phyloP scores from a whole-genome alignment of 64 coral and sea anemone species.

The Montipora sp. region DNA sequence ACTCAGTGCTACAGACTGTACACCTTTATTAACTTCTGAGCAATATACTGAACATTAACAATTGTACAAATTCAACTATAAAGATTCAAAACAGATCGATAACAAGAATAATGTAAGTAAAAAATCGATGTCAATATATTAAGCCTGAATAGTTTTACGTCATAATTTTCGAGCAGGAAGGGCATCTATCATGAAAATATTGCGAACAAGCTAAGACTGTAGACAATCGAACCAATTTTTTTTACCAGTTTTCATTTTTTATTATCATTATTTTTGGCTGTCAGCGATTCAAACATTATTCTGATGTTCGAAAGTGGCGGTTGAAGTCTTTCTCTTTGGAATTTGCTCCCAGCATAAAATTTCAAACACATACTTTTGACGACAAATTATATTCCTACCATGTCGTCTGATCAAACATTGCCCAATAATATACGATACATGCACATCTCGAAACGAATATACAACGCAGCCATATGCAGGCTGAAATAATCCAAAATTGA shows the following conservation, averaged over 20 bases:
- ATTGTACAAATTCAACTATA: too few species aligned
- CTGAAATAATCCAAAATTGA: neutral
- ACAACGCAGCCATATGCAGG: neutral
- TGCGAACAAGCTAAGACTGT: too few species aligned
- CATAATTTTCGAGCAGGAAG: neutral
- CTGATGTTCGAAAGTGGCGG: neutral
- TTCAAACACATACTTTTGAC: neutral
- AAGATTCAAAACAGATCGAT: too few species aligned
- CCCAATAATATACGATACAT: neutral
- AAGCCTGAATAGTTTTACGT: neutral
- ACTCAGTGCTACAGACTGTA: too few species aligned
- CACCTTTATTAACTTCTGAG: too few species aligned
- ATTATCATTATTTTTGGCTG: neutral
- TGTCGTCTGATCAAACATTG: neutral
- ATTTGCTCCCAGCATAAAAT: neutral
- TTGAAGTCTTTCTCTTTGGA: neutral
- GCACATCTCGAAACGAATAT: neutral
- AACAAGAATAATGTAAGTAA: neutral
- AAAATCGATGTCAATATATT: neutral
- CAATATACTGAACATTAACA: too few species aligned
- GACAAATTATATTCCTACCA: neutral
- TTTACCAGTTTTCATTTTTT: too few species aligned
- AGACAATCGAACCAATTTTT: neutral
- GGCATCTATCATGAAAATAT: neutral
- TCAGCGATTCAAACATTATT: neutral